phyloP scores from a whole-genome alignment of 2,888 invertebrate genomes.

The Machimus atricapillus region DNA sequence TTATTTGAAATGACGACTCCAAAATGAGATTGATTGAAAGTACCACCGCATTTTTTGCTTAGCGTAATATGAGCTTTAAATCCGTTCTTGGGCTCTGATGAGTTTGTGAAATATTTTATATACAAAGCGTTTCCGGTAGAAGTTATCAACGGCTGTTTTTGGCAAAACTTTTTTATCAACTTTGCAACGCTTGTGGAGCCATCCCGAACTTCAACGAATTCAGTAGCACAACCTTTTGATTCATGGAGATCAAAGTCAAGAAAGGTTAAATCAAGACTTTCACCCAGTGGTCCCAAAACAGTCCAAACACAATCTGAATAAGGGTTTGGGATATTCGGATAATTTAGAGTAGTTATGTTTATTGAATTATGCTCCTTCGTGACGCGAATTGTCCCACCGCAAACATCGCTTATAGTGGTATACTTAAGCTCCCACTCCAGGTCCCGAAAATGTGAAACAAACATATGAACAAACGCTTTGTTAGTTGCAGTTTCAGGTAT shows the following conservation, averaged over 20 bases:
- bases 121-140: constrained; percentile 73
- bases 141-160: constrained; percentile 64
- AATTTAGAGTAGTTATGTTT: constrained; percentile 77
- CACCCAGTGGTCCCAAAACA: constrained; percentile 75
- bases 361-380: constrained; percentile 51
- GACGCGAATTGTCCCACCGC: constrained; percentile 68
- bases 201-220: constrained; percentile 80
- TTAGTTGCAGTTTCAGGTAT: constrained; percentile 72
- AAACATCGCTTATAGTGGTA: constrained; percentile 59
- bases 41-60: constrained; percentile 72
- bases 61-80: constrained; percentile 68
- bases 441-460: not conserved
- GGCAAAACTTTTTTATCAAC: constrained; percentile 71
- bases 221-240: constrained; percentile 59
- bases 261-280: constrained; percentile 79
- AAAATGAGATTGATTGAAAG: no score
- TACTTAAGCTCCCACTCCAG: constrained; percentile 54
- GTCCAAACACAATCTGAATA: constrained; percentile 85
- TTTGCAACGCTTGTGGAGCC: constrained; percentile 77
- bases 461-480: constrained; percentile 61
- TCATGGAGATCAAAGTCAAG: constrained; percentile 73
- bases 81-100: constrained; percentile 75
- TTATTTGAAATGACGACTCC: no score
- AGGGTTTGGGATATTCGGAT: constrained; percentile 79
- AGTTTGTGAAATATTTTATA: constrained; percentile 75